Evolutionary conservation across 2,113 vertebrate genomes (phyloP).

Genomic region (Larimichthys crocea): DNA sequence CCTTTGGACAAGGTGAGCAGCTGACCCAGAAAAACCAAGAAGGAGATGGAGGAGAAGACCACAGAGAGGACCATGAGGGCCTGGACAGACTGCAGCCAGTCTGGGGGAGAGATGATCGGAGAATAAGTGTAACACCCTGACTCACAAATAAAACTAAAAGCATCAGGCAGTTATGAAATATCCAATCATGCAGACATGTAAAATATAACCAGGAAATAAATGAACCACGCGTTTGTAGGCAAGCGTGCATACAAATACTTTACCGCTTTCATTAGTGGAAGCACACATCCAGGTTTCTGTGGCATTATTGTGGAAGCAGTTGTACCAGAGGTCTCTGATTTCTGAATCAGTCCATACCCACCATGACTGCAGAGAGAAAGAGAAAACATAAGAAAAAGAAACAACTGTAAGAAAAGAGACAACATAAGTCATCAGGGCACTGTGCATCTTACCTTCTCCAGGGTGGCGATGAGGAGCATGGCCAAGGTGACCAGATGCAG

Average conservation of each 20-base stretch:
- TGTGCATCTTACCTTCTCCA: conserved; percentile 87
- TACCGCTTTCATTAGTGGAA: conserved; percentile 84
- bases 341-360: conserved; percentile 86
- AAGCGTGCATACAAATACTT: conserved; percentile 7
- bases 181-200: not conserved
- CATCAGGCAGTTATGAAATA: not conserved
- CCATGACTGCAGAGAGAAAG: conserved; percentile 84
- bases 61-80: conserved; percentile 91
- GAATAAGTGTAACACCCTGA: not conserved
- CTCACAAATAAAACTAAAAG: not conserved
- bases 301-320: conserved; percentile 84
- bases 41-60: conserved; percentile 89
- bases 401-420: conserved; percentile 7
- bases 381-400: not conserved
- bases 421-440: not conserved
- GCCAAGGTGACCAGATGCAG: conserved; percentile 88
- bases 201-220: not conserved
- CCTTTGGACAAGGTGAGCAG: conserved; percentile 86
- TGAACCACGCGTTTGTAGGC: not conserved
- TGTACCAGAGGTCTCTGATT: conserved; percentile 89
- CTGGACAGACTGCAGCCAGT: conserved; percentile 91
- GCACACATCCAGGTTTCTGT: conserved; percentile 84
- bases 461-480: conserved; percentile 89
- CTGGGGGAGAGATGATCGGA: conserved; percentile 62
- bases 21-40: conserved; percentile 90